Percentiles rank a stretch among this genome's conserved stretches.
Evolutionary conservation across 2,888 invertebrate genomes (phyloP).

Genomic region (Dasypogon diadema): DNA sequence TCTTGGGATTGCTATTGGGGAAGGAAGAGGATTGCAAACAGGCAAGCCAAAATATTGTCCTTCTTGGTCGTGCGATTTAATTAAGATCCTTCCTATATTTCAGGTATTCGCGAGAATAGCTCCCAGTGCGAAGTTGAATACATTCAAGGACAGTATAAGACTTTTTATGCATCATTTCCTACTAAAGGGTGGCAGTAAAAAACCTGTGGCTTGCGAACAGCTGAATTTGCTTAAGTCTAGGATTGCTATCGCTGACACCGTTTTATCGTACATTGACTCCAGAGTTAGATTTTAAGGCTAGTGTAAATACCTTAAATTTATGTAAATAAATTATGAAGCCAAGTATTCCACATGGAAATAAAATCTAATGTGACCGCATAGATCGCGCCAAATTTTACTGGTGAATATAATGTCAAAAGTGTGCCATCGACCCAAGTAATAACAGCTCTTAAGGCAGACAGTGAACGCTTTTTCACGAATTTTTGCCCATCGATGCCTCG

Average conservation of each 20-base stretch:
- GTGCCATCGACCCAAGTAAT: too few species aligned
- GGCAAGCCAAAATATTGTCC: conserved; percentile 49
- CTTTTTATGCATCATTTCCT: conserved; percentile 91
- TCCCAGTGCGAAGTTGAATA: conserved; percentile 78
- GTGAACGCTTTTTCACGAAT: too few species aligned
- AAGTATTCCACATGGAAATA: too few species aligned
- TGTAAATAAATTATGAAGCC: too few species aligned
- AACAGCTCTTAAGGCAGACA: too few species aligned
- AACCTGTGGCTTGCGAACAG: conserved; percentile 68
- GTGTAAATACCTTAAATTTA: neutral
- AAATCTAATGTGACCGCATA: too few species aligned
- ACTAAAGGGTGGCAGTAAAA: conserved; percentile 74
- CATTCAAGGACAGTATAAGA: conserved; percentile 85
- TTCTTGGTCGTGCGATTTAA: too few species aligned
- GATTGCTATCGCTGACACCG: conserved; percentile 75
- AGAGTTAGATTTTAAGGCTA: conserved; percentile 60
- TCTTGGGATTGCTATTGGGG: conserved; percentile 80
- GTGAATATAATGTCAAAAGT: too few species aligned
- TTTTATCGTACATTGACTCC: conserved; percentile 72
- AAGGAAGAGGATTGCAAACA: conserved; percentile 69
- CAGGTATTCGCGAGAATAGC: conserved; percentile 80
- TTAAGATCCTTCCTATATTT: conserved; percentile 51
- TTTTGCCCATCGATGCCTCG: too few species aligned
- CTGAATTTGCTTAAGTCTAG: conserved; percentile 71
- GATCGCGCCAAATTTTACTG: too few species aligned